Evolutionary conservation across 2,797 vertebrate species (phyloP).

Genomic region (Gymnopithys bicolor): DNA sequence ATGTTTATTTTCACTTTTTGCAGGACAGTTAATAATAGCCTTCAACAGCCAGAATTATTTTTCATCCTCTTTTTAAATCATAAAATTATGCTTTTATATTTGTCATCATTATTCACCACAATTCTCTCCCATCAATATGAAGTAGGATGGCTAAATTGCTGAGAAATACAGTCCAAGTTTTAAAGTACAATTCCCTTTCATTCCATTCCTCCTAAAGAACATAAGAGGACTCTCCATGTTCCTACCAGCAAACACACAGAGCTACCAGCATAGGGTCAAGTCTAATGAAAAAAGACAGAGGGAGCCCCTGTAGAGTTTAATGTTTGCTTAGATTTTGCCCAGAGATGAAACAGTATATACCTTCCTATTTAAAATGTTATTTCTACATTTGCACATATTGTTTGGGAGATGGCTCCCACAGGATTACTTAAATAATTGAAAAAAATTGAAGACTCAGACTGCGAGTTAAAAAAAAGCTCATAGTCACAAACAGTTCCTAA

Average conservation of each 20-base stretch:
- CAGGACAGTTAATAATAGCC: background rate
- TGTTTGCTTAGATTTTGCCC: background rate
- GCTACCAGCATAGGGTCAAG: background rate
- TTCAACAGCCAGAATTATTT: background rate
- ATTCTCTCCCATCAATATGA: background rate
- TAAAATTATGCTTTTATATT: background rate
- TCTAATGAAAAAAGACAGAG: background rate
- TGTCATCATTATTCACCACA: background rate
- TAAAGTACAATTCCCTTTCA: background rate
- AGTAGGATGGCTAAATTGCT: background rate
- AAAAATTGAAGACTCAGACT: background rate
- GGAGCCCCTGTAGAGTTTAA: background rate
- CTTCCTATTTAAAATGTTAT: background rate
- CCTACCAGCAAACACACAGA: background rate
- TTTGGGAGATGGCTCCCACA: background rate
- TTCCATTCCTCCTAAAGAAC: background rate
- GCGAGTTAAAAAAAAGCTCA: background rate
- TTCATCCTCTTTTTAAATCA: background rate
- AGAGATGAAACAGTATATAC: background rate
- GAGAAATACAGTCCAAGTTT: background rate
- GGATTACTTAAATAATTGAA: background rate
- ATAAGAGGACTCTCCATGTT: background rate
- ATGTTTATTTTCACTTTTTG: background rate
- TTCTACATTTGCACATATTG: background rate
- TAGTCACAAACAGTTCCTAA: background rate